Conservation (phyloP, 2,888 invertebrate genomes). For the Chloroclystis v-ata region DNA sequence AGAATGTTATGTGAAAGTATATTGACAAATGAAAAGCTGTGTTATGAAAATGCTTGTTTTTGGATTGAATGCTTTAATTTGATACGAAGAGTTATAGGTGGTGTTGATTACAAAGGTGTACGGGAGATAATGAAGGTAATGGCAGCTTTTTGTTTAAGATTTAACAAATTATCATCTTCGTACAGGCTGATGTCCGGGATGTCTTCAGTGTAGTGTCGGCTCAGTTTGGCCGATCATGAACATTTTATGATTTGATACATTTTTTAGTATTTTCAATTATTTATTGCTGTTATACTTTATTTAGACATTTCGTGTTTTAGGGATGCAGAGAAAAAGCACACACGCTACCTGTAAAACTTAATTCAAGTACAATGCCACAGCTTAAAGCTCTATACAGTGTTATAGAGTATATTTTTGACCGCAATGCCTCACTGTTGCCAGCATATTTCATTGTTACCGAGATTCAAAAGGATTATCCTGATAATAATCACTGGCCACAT, state of each 20-base stretch:
- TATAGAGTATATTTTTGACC: conserved; percentile 92
- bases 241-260: too few species aligned
- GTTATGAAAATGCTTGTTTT: conserved; percentile 87
- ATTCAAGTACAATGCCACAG: conserved; percentile 89
- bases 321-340: conserved; percentile 93
- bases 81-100: conserved; percentile 89
- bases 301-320: too few species aligned
- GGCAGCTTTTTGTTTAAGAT: too few species aligned
- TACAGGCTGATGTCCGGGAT: too few species aligned
- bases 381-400: conserved; percentile 88
- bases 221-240: too few species aligned
- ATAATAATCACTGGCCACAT: conserved; percentile 90
- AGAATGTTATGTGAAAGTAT: conserved; percentile 93
- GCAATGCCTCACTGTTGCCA: conserved; percentile 93
- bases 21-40: conserved; percentile 88
- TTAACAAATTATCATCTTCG: too few species aligned
- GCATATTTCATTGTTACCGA: conserved; percentile 97
- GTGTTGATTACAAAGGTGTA: conserved; percentile 97
- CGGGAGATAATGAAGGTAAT: conserved; percentile 95
- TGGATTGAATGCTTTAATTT: conserved; percentile 94
- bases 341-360: conserved; percentile 86
- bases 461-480: conserved; percentile 91
- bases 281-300: too few species aligned
- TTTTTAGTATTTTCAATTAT: too few species aligned
- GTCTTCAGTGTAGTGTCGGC: too few species aligned